Base-by-base conservation (phyloP, 2,113 vertebrate genomes). In the Alaudala cheleensis region DNA sequence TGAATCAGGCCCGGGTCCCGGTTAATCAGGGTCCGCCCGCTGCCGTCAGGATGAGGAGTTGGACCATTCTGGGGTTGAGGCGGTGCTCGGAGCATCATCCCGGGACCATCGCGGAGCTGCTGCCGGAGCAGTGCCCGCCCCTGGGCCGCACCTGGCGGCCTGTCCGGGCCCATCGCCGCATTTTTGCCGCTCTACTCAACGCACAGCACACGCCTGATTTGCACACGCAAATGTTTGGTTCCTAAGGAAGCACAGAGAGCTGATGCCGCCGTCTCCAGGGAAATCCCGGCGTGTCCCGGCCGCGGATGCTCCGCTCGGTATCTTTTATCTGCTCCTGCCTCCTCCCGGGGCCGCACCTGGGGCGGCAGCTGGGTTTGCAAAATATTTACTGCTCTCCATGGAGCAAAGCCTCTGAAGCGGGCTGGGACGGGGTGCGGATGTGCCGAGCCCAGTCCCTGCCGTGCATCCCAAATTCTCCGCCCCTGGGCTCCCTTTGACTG, bases 201-300 rank as follows among this genome's bases (percentile, higher is more conserved):
- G 50, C 77, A 10, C 56, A 56, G 50, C 77, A 10, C 56, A 56
- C 13, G 73, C 81, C 56, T 37, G 37, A 37, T 37, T 37, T 37
- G 50, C 77, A 10, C 56, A 56, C 13, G 77, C 81, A 56, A 84
- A 84, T 92, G 85, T 96, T 96, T 93, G 86, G 95, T 96, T 93
- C 33, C 89, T 50, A 92, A 84, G 86, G 89, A 74, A 95, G 92
- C 69, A 1, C 10, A 0, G 47, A 70, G 40, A 16, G 34, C 53
- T 10, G 37, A 37, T n/a, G 86, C 88, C 82, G 62, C 80, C 57
- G 90, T 47, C 70, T 12, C 81, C 74, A 8, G 14, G 83, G 88
- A 79, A 64, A n/a, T 1, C 0, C 0, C 2, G 8, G 70, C 67
- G 3, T 42, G 92, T 51, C 94, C 37, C 56, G 21, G 7, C 53